Evolutionary conservation across 2,888 invertebrate species (phyloP).

Genomic region (Tromatobia lineatoria): DNA sequence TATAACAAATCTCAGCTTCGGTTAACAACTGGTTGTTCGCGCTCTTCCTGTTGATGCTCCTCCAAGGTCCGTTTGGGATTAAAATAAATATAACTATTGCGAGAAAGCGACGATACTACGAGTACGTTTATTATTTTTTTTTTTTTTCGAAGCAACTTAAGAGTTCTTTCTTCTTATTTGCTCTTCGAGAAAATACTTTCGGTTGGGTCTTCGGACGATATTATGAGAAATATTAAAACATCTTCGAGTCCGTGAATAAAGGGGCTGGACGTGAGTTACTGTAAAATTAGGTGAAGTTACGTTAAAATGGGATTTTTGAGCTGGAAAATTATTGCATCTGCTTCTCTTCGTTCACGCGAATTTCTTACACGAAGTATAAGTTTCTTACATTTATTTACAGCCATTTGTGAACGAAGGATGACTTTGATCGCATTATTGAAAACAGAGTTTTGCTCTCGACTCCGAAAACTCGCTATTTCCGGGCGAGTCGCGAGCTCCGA

Average conservation of each 20-base stretch:
- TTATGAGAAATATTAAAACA: conserved; percentile 37
- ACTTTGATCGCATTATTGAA: neutral
- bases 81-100: conserved; percentile 67
- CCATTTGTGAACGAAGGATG: conserved; percentile 24
- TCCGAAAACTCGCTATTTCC: neutral
- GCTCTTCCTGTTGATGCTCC: conserved; percentile 55
- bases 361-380: conserved; percentile 45
- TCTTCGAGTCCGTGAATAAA: conserved; percentile 5
- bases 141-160: conserved; percentile 34
- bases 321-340: conserved; percentile 1
- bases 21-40: conserved; percentile 60
- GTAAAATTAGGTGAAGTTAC: conserved; percentile 16
- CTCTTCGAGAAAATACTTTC: conserved; percentile 20
- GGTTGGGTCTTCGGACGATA: conserved; percentile 21
- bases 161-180: conserved; percentile 1
- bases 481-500: neutral
- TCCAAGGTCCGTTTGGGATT: conserved; percentile 44
- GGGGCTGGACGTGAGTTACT: conserved; percentile 17
- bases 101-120: conserved; percentile 58
- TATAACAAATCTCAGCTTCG: conserved; percentile 66
- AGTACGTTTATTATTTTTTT: conserved; percentile 14
- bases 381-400: conserved; percentile 66
- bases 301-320: conserved; percentile 4
- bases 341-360: conserved; percentile 36
- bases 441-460: neutral